phyloP scores from a whole-genome alignment of 2,113 vertebrate species.

The Centropus unirufus region DNA sequence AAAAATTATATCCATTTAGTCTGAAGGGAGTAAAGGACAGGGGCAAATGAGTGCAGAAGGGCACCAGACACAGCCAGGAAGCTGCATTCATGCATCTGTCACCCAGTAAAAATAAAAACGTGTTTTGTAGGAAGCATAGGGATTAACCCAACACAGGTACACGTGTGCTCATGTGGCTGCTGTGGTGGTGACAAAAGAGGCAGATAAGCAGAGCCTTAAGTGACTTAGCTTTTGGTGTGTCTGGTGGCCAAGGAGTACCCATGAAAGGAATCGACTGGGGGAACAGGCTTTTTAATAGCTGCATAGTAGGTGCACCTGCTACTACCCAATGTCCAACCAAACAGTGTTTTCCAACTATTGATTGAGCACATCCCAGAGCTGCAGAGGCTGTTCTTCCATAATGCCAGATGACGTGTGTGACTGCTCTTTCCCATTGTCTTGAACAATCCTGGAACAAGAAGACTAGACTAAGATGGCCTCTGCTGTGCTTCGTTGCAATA shows the following conservation, averaged over 20 bases:
- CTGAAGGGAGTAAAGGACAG: background rate
- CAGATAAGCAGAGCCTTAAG: background rate
- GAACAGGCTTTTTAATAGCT: slow-evolving; percentile 52
- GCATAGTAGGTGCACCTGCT: slow-evolving; percentile 54
- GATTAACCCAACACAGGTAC: background rate
- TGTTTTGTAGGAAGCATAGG: background rate
- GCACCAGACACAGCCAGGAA: background rate
- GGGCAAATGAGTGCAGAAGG: background rate
- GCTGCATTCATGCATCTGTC: background rate
- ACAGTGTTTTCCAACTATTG: slow-evolving; percentile 44
- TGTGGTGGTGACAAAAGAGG: background rate
- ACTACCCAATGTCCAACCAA: slow-evolving; percentile 12
- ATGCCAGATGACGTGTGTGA: background rate
- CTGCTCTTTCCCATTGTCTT: background rate
- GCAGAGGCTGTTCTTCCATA: background rate
- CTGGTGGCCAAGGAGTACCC: background rate
- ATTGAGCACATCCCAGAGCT: slow-evolving; percentile 28
- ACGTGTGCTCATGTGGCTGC: fast-evolving
- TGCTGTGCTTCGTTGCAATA: background rate
- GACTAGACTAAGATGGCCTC: background rate
- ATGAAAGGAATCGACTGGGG: background rate
- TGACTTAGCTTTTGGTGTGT: background rate
- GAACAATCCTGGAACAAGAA: background rate
- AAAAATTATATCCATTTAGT: background rate
- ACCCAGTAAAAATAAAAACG: background rate